Evolutionary conservation across 2,797 vertebrate species (phyloP).

Genomic region (Anas bernieri): DNA sequence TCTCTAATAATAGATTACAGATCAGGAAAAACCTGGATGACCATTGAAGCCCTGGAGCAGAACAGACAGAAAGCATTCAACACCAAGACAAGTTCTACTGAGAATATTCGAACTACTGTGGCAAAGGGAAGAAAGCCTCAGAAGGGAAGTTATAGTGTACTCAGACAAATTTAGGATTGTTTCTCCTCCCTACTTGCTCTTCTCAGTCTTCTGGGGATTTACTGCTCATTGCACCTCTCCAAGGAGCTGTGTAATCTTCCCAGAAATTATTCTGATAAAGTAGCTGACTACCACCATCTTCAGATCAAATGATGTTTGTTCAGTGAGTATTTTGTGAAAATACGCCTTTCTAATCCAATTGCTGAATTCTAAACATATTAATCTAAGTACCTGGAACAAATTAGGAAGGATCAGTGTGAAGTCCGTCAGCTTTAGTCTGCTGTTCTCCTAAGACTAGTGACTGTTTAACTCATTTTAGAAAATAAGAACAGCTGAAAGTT

Average conservation of each 20-base stretch:
- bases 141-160: not conserved
- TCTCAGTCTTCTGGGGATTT: not conserved
- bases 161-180: not conserved
- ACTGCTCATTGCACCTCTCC: not conserved
- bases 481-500: not conserved
- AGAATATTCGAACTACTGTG: not conserved
- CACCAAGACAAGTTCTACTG: not conserved
- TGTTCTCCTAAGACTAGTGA: too few relatives aligned
- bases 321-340: not conserved
- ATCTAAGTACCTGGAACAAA: not conserved
- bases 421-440: not conserved
- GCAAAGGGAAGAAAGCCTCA: not conserved
- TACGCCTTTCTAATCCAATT: not conserved
- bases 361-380: not conserved
- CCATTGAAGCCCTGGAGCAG: not conserved
- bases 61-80: not conserved
- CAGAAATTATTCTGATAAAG: not conserved
- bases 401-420: not conserved
- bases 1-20: rapidly evolving
- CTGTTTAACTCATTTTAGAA: not conserved
- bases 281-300: not conserved
- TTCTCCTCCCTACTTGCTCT: not conserved
- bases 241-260: not conserved
- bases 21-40: not conserved
- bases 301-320: not conserved